A percentile compares a stretch with the other conserved stretches of the same genome.
Evolutionary conservation across 1,140 invertebrate genomes (phyloP).

Genomic region (Solen grandis): DNA sequence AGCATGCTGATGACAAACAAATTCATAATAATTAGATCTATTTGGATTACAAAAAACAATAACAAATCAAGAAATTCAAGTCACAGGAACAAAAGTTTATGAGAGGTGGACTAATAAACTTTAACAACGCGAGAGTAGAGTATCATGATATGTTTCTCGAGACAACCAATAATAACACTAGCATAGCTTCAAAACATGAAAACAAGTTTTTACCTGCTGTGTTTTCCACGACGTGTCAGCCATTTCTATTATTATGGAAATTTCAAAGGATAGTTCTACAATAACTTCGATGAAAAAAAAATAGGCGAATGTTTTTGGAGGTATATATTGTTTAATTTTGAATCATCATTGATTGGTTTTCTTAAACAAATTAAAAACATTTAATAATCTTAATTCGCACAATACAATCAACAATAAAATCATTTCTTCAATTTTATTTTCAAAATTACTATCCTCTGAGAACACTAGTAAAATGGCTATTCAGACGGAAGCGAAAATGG

Average conservation of each 20-base stretch:
- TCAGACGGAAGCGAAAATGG: too few species aligned
- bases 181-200: neutral
- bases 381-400: too few species aligned
- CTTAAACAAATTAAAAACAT: too few species aligned
- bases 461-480: too few species aligned
- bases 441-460: too few species aligned
- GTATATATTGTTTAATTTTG: too few species aligned
- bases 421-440: too few species aligned
- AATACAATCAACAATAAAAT: too few species aligned
- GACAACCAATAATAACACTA: neutral
- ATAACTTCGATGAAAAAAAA: too few species aligned
- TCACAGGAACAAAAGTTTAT: neutral
- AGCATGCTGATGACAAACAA: conserved; percentile 19
- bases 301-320: too few species aligned
- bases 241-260: conserved; percentile 12
- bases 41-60: neutral
- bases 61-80: neutral
- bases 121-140: neutral
- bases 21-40: neutral
- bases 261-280: neutral
- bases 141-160: too few species aligned
- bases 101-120: neutral
- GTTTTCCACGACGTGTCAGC: conserved; percentile 53
- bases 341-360: too few species aligned
- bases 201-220: conserved; percentile 45